A percentile compares a stretch with the other conserved stretches of the same genome.
phyloP scores from a whole-genome alignment of 2,113 vertebrate genomes.

The Antennarius striatus region DNA sequence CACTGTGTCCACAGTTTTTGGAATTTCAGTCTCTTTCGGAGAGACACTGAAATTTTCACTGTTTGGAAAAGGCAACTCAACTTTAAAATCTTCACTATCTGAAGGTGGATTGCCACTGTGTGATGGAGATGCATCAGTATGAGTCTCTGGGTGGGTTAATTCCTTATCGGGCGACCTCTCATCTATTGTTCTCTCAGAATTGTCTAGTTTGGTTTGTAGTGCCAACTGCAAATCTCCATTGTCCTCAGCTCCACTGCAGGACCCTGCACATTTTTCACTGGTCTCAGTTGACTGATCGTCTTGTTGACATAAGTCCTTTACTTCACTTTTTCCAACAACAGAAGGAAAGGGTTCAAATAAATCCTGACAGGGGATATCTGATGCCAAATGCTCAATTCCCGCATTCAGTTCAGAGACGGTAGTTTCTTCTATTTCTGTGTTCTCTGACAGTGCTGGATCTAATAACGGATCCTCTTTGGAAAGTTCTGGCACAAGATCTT shows the following conservation, averaged over 20 bases:
- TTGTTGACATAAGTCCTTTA: conserved; percentile 2
- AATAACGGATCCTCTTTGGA: conserved; percentile 26
- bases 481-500: conserved; percentile 20
- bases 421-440: background rate
- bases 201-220: conserved; percentile 6
- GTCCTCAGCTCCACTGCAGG: background rate
- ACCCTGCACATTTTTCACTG: conserved; percentile 12
- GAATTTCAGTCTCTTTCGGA: conserved; percentile 5
- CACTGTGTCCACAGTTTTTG: conserved; percentile 4
- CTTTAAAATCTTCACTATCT: background rate
- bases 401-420: conserved; percentile 9
- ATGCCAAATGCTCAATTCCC: conserved; percentile 5
- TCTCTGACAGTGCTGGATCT: background rate
- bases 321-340: background rate
- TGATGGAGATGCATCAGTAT: background rate
- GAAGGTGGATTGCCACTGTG: background rate
- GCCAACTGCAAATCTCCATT: background rate
- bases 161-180: conserved; percentile 10
- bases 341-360: background rate
- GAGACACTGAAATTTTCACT: background rate
- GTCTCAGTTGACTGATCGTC: conserved; percentile 17
- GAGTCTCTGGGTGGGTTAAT: conserved; percentile 7
- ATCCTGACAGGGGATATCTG: background rate
- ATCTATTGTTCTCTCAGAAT: conserved; percentile 6
- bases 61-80: background rate